Conservation (phyloP, 2,888 invertebrate genomes). For the Limnephilus auricula region DNA sequence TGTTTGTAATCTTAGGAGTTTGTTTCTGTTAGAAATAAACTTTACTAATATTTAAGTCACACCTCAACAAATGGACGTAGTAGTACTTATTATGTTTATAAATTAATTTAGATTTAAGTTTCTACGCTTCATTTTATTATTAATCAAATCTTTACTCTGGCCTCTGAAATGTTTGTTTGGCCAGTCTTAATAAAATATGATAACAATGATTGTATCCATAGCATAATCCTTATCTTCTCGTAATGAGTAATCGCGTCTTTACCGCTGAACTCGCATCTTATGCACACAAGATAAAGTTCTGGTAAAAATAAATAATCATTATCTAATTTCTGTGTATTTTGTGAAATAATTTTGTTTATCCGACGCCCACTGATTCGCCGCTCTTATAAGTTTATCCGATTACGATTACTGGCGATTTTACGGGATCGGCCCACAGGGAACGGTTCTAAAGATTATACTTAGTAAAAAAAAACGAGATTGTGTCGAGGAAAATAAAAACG, state of each 20-base stretch:
- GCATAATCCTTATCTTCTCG: neutral
- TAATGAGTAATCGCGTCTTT: neutral
- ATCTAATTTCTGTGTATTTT: neutral
- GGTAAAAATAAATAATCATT: neutral
- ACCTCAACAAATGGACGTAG: no score
- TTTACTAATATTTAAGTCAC: neutral
- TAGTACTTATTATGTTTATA: no score
- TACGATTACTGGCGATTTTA: neutral
- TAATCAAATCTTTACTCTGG: neutral
- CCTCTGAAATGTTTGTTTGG: neutral
- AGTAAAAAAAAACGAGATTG: neutral
- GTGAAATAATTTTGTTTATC: neutral
- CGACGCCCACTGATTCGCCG: neutral
- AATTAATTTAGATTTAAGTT: neutral
- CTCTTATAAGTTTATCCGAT: neutral
- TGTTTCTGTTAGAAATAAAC: neutral
- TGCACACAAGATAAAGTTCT: slow-evolving; percentile 2
- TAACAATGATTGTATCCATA: neutral
- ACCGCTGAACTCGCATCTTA: neutral
- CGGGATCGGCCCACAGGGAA: neutral
- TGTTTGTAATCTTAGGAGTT: neutral
- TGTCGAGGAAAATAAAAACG: neutral
- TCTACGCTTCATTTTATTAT: neutral
- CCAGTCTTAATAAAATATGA: neutral
- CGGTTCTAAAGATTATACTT: neutral